Evolutionary conservation across 2,888 invertebrate genomes (phyloP), one percentile per base, ranked within the genome.

Genomic region (Ophion obscuratus): DNA sequence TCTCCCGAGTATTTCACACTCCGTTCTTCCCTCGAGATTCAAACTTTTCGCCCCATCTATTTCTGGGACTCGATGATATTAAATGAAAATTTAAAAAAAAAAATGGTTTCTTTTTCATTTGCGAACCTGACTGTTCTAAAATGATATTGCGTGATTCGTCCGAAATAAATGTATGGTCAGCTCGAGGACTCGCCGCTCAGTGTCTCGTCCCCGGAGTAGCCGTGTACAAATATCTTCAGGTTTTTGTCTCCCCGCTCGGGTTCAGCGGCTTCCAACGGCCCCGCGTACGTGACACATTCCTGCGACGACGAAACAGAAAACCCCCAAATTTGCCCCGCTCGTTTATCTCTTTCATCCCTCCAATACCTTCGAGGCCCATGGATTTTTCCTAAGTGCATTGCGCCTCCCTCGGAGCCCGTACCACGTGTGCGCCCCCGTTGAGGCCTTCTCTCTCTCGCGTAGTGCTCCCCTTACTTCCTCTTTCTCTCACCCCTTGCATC

Each of bases 221-320:
- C 27, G 59, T 62, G 53, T 17, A 67, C 20, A 62, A 66, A 57
- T 78, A 61, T 75, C 73, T 75, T 57, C 79, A 66, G 53, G 27
- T 64, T 10, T 74, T 47, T 40, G 40, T 53, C 62, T 64, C 20
- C 20, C 20, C 61, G 64, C 66, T 80, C 68, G 31, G 68, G 68
- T 14, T 68, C 83, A 66, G 71, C 40, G 70, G 75, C 59, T 53
- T 70, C 78, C 74, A 31, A 17, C 11, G 75, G 53, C 59, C 62
- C 62, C 83, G 62, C 36, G 66, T 64, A 14, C 77, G n/a, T 27
- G 73, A 31, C 61, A 53, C 53, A 66, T 71, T 81, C 84, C 84
- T 83, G 85, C 81, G 77, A 61, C 61, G 78, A 78, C 64, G 73
- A 86, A 86, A 84, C 76, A 84, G 67, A 84, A 85, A 85, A 57